These are phyloP conservation scores for Lota lota DNA, from an alignment of 2,113 vertebrate genomes.

Conservation along the genomic window DNA sequence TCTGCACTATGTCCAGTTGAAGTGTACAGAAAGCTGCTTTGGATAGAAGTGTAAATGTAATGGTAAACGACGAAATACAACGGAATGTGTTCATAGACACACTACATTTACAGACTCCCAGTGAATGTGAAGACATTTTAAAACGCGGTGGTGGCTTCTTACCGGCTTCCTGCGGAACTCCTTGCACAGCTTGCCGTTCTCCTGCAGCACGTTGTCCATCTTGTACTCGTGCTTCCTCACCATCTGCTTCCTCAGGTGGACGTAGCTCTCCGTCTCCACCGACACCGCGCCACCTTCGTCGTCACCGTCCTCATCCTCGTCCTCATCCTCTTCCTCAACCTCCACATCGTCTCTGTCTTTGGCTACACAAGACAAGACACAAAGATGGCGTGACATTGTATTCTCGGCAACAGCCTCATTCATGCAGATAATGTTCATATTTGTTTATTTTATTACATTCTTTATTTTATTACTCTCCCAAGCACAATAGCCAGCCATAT, in stretches of 20 bases:
- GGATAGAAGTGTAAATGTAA: too few relatives aligned
- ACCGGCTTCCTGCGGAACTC: constrained; percentile 86
- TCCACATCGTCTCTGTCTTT: constrained; percentile 11
- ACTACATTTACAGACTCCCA: background rate
- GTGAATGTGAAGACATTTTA: background rate
- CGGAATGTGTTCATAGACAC: background rate
- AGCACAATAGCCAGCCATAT: too few relatives aligned
- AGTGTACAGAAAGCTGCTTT: too few relatives aligned
- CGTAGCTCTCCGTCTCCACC: constrained; percentile 86
- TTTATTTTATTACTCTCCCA: too few relatives aligned
- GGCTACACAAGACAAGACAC: background rate
- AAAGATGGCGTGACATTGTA: too few relatives aligned
- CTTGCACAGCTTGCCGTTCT: constrained; percentile 84
- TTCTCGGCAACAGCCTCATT: too few relatives aligned
- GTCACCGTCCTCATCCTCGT: constrained; percentile 76
- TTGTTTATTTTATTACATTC: too few relatives aligned
- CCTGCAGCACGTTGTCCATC: constrained; percentile 71
- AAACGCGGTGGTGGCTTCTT: constrained; percentile 5
- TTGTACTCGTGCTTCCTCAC: constrained; percentile 73
- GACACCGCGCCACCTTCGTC: constrained; percentile 66
- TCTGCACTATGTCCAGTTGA: too few relatives aligned
- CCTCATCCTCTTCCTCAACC: constrained; percentile 41
- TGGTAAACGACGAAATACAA: too few relatives aligned
- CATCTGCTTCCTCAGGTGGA: constrained; percentile 85
- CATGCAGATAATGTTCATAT: too few relatives aligned